A percentile compares a stretch with the other conserved stretches of the same genome.
phyloP scores from a whole-genome alignment of 2,797 vertebrate genomes.

The Mus spretus region DNA sequence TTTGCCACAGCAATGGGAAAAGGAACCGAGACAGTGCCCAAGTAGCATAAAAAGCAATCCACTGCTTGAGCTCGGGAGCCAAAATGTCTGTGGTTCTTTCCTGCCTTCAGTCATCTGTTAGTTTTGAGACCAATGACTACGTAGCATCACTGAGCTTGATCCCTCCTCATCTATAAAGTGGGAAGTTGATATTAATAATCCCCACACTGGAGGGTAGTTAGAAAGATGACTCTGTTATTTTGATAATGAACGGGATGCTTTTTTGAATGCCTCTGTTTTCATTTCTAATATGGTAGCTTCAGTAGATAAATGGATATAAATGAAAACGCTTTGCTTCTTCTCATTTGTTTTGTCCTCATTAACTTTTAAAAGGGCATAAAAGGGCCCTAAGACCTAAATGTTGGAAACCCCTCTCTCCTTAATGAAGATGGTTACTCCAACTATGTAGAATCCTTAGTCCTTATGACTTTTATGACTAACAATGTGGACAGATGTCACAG shows the following conservation, averaged over 20 bases:
- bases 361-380: neutral
- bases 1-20: neutral
- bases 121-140: neutral
- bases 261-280: neutral
- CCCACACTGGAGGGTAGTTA: neutral
- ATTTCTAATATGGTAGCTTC: neutral
- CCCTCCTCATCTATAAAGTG: constrained; percentile 45
- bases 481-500: too few species aligned
- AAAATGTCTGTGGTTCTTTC: neutral
- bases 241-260: neutral
- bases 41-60: neutral
- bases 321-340: neutral
- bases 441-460: neutral
- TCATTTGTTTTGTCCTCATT: neutral
- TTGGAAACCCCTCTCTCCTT: neutral
- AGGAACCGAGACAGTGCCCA: neutral
- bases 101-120: neutral
- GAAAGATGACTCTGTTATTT: neutral
- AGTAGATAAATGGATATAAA: neutral
- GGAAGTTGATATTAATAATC: neutral
- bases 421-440: neutral
- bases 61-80: neutral
- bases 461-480: neutral
- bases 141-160: constrained; percentile 4
- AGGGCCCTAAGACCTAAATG: neutral